Percentiles rank a stretch among this genome's conserved stretches.
phyloP scores from a whole-genome alignment of 2,888 invertebrate genomes.

The Eupsilia transversa region DNA sequence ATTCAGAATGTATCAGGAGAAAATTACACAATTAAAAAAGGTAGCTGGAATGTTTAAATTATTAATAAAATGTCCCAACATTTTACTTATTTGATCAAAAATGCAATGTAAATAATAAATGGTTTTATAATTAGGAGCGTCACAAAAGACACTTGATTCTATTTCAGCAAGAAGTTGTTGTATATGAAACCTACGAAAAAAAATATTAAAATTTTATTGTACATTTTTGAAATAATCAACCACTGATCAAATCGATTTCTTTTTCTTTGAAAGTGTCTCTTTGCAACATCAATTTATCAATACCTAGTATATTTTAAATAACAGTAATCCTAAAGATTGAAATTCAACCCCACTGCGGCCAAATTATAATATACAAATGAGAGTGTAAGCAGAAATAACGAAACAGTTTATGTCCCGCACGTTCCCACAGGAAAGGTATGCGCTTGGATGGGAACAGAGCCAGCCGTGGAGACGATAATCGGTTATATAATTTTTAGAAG shows the following conservation, averaged over 20 bases:
- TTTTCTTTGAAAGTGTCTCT: background rate
- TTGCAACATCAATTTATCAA: background rate
- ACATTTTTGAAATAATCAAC: background rate
- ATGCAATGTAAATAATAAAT: background rate
- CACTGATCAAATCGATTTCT: background rate
- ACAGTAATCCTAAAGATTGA: conserved; percentile 78
- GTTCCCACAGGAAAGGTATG: conserved; percentile 91
- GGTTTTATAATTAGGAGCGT: background rate
- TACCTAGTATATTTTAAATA: conserved; percentile 43
- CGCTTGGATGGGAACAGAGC: conserved; percentile 75
- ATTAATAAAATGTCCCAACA: background rate
- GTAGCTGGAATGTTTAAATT: background rate
- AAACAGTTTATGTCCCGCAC: conserved; percentile 89
- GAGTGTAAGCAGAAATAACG: conserved; percentile 89
- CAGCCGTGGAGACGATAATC: conserved; percentile 69
- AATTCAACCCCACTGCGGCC: conserved; percentile 82
- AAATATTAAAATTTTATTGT: background rate
- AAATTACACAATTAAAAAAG: conserved; percentile 18
- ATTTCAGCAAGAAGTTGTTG: background rate
- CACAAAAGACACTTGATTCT: background rate
- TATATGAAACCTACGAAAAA: background rate
- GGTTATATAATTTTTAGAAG: conserved; percentile 17
- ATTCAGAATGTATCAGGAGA: conserved; percentile 18
- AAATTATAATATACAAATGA: conserved; percentile 91
- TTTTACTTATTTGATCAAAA: background rate